These are phyloP conservation scores for Tachypleus tridentatus DNA, from an alignment of 1,140 invertebrate genomes.

Conservation along the genomic window DNA sequence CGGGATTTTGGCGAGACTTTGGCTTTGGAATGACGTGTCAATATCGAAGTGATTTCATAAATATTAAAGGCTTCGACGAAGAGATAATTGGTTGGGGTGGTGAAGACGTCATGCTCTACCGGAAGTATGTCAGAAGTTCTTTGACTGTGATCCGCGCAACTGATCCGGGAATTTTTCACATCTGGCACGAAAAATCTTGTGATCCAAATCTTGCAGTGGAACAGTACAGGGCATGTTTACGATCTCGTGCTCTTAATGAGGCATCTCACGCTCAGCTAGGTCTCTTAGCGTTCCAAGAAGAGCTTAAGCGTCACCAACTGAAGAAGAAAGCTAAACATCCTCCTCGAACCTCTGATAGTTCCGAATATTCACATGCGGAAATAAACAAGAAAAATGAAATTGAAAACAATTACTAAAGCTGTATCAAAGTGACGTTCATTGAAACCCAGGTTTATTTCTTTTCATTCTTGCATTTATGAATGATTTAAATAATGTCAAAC, in stretches of 20 bases:
- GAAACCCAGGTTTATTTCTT: too few species aligned
- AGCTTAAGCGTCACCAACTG: slow-evolving; percentile 43
- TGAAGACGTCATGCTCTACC: slow-evolving; percentile 65
- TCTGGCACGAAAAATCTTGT: slow-evolving; percentile 65
- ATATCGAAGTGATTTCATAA: slow-evolving; percentile 64
- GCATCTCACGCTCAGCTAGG: slow-evolving; percentile 68
- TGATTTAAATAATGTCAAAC: too few species aligned
- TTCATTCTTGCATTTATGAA: too few species aligned
- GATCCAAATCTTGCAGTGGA: slow-evolving; percentile 48
- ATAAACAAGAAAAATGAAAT: too few species aligned
- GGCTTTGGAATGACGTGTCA: slow-evolving; percentile 76
- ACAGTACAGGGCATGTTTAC: slow-evolving; percentile 62
- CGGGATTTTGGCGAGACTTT: slow-evolving; percentile 73
- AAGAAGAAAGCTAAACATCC: too few species aligned
- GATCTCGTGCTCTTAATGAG: slow-evolving; percentile 61
- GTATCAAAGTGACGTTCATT: too few species aligned
- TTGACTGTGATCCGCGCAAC: slow-evolving; percentile 64
- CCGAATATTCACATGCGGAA: too few species aligned
- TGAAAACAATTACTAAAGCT: too few species aligned
- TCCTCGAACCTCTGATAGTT: too few species aligned
- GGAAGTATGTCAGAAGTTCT: slow-evolving; percentile 45
- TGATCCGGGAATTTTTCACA: slow-evolving; percentile 69
- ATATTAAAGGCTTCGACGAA: slow-evolving; percentile 55
- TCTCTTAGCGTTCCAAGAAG: slow-evolving; percentile 62
- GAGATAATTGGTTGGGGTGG: slow-evolving; percentile 67